Percentiles rank a stretch among this genome's conserved stretches.
Conservation (phyloP, 2,888 invertebrate genomes). For the Cactoblastis cactorum region DNA sequence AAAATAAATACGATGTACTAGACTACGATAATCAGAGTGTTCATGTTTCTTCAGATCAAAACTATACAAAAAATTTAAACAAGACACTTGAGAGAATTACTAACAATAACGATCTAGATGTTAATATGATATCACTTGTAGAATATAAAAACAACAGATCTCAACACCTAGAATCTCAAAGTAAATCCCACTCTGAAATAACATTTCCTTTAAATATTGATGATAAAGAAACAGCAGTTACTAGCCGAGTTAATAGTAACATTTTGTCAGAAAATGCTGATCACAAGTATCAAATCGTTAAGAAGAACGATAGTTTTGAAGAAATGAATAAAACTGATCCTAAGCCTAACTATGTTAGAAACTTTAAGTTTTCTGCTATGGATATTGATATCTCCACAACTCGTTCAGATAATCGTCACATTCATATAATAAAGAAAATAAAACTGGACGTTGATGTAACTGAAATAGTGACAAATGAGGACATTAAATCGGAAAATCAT, state of each 20-base stretch:
- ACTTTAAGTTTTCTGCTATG: constrained; percentile 40
- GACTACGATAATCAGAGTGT: background rate
- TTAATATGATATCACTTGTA: background rate
- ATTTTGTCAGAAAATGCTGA: background rate
- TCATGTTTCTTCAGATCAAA: background rate
- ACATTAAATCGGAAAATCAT: constrained; percentile 2
- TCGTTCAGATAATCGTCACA: constrained; percentile 31
- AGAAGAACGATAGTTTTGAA: background rate
- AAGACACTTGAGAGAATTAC: too few species aligned
- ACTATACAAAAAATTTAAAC: too few species aligned
- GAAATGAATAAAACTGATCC: background rate
- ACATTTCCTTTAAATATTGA: background rate
- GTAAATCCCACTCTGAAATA: background rate
- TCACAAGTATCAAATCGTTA: background rate
- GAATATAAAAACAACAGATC: background rate
- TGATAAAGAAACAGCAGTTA: background rate
- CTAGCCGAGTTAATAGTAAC: background rate
- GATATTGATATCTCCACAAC: constrained; percentile 43
- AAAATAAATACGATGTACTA: too few species aligned
- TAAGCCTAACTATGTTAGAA: constrained; percentile 25
- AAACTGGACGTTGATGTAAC: constrained; percentile 56
- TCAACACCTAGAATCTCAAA: background rate
- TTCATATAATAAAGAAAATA: constrained; percentile 48
- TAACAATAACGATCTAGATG: background rate
- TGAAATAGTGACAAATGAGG: constrained; percentile 35